These are phyloP conservation scores for Notospermus geniculatus DNA, from an alignment of 1,140 invertebrate genomes.

Conservation along the genomic window DNA sequence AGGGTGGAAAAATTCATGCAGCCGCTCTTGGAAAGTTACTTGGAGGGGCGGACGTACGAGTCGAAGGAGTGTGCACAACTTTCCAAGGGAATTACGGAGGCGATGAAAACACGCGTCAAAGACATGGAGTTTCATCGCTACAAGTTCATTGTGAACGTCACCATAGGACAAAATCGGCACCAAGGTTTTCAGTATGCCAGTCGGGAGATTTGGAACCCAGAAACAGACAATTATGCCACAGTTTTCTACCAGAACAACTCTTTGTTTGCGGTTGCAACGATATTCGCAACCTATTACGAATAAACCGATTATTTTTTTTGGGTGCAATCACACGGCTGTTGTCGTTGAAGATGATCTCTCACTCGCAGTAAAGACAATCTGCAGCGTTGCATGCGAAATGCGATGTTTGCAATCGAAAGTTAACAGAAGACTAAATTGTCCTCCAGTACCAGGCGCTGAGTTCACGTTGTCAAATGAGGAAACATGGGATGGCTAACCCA, in stretches of 20 bases:
- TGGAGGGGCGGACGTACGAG: conserved; percentile 27
- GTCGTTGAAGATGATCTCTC: too few relatives aligned
- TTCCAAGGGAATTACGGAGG: conserved; percentile 24
- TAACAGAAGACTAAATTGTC: too few relatives aligned
- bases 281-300: conserved; percentile 46
- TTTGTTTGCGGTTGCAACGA: conserved; percentile 37
- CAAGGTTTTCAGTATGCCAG: conserved; percentile 40
- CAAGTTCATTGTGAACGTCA: conserved; percentile 42
- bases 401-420: too few relatives aligned
- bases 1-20: conserved; percentile 31
- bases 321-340: too few relatives aligned
- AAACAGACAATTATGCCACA: conserved; percentile 41
- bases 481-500: too few relatives aligned
- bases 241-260: conserved; percentile 33
- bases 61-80: conserved; percentile 13
- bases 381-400: too few relatives aligned
- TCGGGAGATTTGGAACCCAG: conserved; percentile 38
- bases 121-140: conserved; percentile 36
- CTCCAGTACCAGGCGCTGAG: too few relatives aligned
- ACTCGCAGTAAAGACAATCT: too few relatives aligned
- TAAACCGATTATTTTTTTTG: too few relatives aligned
- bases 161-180: conserved; percentile 42
- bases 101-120: conserved; percentile 34
- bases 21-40: conserved; percentile 21
- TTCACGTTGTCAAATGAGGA: too few relatives aligned